These are phyloP conservation scores for Oreochromis spilurus DNA, from an alignment of 2,113 vertebrate species.

Conservation along the genomic window DNA sequence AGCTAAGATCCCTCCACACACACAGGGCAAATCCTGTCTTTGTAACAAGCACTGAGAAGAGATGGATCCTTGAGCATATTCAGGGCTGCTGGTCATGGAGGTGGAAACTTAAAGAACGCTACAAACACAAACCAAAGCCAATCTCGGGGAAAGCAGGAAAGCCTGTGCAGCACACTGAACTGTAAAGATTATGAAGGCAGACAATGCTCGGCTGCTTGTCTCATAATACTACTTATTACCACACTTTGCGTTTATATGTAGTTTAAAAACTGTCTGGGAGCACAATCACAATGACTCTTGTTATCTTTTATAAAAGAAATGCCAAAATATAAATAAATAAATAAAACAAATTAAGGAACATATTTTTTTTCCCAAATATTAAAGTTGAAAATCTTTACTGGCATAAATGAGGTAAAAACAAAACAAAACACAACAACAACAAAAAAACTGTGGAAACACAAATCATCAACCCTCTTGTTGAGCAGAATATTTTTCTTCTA, in stretches of 20 bases:
- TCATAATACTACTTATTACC: not conserved
- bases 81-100: conserved; percentile 54
- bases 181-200: not conserved
- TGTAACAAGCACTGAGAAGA: conserved; percentile 50
- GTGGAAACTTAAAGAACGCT: conserved; percentile 67
- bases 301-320: not conserved
- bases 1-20: conserved; percentile 70
- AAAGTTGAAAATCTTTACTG: not conserved
- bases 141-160: conserved; percentile 28
- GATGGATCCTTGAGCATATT: conserved; percentile 57
- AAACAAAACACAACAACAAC: not conserved
- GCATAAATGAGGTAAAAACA: not conserved
- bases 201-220: not conserved
- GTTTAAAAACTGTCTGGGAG: not conserved
- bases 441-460: not conserved
- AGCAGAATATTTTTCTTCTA: not conserved
- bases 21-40: conserved; percentile 68
- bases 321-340: fast-evolving
- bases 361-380: not conserved
- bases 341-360: not conserved
- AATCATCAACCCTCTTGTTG: not conserved
- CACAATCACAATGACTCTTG: not conserved
- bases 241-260: not conserved
- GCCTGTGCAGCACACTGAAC: conserved; percentile 17
- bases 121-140: conserved; percentile 60